Conservation (phyloP, 1,140 invertebrate genomes). For the Bicyclus anynana region DNA sequence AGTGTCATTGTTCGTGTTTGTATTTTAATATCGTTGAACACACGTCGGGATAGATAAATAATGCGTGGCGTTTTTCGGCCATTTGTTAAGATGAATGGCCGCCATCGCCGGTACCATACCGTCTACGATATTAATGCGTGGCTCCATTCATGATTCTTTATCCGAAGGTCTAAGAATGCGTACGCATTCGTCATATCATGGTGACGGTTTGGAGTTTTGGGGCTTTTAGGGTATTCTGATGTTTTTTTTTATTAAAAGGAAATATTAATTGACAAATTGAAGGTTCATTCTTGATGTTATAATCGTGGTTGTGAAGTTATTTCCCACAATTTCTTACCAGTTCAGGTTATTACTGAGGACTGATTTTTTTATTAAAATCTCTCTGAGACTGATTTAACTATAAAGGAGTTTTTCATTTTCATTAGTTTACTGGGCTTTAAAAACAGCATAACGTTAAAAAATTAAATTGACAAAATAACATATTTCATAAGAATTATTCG, state of each 20-base stretch:
- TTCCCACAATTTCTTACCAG: too few species aligned
- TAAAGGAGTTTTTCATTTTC: too few species aligned
- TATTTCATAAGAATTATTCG: too few species aligned
- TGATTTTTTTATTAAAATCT: too few species aligned
- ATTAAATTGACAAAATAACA: too few species aligned
- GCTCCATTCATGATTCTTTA: conserved; percentile 41
- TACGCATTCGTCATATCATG: conserved; percentile 41
- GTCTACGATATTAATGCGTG: conserved; percentile 61
- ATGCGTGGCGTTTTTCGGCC: conserved; percentile 51
- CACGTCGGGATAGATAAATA: conserved; percentile 64
- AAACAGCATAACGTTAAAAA: too few species aligned
- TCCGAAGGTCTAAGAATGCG: conserved; percentile 24
- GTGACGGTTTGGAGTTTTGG: conserved; percentile 27
- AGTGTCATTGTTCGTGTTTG: conserved; percentile 63
- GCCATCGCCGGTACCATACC: conserved; percentile 44
- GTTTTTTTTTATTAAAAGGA: background rate
- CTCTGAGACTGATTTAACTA: too few species aligned
- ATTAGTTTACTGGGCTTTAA: too few species aligned
- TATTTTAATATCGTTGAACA: conserved; percentile 67
- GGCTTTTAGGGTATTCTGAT: conserved; percentile 5
- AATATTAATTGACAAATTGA: conserved; percentile 12
- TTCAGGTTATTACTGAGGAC: too few species aligned
- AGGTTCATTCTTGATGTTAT: background rate
- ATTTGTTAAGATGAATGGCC: conserved; percentile 60
- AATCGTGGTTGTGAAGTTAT: too few species aligned